Evolutionary conservation across 2,888 invertebrate species (phyloP).

Genomic region (Idaea straminata): DNA sequence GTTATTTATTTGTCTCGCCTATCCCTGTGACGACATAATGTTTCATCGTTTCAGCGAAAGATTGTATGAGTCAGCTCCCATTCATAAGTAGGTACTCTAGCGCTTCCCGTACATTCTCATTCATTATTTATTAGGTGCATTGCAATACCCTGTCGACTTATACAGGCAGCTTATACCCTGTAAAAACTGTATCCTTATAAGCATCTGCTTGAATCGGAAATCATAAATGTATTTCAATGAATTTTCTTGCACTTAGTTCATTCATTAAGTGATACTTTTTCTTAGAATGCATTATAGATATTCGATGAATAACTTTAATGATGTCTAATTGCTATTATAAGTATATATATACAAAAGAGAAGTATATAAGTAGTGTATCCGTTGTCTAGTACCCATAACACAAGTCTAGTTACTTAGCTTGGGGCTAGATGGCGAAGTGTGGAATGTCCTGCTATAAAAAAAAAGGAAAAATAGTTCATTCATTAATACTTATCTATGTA

Average conservation of each 20-base stretch:
- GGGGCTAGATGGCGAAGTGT: no score
- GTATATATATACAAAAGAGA: no score
- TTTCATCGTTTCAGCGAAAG: slow-evolving; percentile 67
- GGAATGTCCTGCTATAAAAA: no score
- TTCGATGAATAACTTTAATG: background rate
- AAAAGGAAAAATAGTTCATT: no score
- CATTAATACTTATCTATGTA: no score
- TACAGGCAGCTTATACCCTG: slow-evolving; percentile 17
- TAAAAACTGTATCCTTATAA: slow-evolving; percentile 23
- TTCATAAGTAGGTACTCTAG: slow-evolving; percentile 45
- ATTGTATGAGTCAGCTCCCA: slow-evolving; percentile 52
- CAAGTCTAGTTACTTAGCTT: no score
- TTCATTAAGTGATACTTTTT: slow-evolving; percentile 1
- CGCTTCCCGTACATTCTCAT: slow-evolving; percentile 42
- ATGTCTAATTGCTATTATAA: no score
- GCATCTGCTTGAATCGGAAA: slow-evolving; percentile 18
- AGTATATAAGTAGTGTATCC: no score
- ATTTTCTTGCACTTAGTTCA: slow-evolving; percentile 2
- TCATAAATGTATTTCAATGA: slow-evolving; percentile 3
- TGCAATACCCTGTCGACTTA: slow-evolving; percentile 21
- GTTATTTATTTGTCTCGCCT: slow-evolving; percentile 37
- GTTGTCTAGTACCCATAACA: no score
- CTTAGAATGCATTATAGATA: background rate
- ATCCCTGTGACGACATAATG: slow-evolving; percentile 45
- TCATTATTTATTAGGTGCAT: slow-evolving; percentile 30